These are phyloP conservation scores for Itoplectis maculator DNA, from an alignment of 2,888 invertebrate genomes.

Conservation along the genomic window DNA sequence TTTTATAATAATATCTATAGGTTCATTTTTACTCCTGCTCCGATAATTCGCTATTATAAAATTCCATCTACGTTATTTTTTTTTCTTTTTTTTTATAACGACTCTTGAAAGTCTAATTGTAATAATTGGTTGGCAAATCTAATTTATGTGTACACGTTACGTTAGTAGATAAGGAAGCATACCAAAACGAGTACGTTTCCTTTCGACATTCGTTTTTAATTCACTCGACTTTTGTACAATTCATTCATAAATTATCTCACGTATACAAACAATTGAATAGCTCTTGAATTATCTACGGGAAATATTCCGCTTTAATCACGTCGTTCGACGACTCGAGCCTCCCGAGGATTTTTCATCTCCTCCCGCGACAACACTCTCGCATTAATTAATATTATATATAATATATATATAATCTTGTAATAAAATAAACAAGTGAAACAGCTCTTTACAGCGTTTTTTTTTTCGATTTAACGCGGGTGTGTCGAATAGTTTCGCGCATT, in stretches of 20 bases:
- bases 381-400: conserved; percentile 27
- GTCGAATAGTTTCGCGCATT: conserved; percentile 50
- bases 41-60: conserved; percentile 68
- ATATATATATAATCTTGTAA: conserved; percentile 62
- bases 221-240: conserved; percentile 63
- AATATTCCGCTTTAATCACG: too few relatives aligned
- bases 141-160: conserved; percentile 43
- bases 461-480: conserved; percentile 55
- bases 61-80: conserved; percentile 68
- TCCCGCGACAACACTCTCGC: conserved; percentile 31
- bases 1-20: conserved; percentile 46
- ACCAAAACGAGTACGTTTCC: conserved; percentile 34
- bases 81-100: conserved; percentile 28
- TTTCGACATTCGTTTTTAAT: conserved; percentile 17
- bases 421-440: conserved; percentile 66
- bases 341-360: not conserved
- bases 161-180: conserved; percentile 20
- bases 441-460: conserved; percentile 65
- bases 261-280: conserved; percentile 48
- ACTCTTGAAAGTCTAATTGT: conserved; percentile 53
- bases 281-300: conserved; percentile 30
- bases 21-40: conserved; percentile 70
- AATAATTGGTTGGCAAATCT: conserved; percentile 58
- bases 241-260: conserved; percentile 55
- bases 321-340: too few relatives aligned